phyloP scores from a whole-genome alignment of 2,888 invertebrate species.

The Drosophila emarginata region DNA sequence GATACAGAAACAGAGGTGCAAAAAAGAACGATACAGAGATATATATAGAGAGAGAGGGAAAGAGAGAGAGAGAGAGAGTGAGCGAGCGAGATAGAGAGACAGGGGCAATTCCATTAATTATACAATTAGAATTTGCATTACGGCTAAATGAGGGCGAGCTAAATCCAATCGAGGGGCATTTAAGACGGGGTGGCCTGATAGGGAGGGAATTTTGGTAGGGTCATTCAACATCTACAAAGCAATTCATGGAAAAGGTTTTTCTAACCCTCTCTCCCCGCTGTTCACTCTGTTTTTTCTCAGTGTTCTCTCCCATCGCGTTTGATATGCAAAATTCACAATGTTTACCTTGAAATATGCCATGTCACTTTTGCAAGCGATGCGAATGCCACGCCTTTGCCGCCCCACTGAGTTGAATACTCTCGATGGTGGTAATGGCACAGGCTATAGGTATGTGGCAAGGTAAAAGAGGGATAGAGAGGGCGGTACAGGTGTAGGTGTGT shows the following conservation, averaged over 20 bases:
- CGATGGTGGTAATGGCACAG: not conserved
- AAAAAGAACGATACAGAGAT: constrained; percentile 5
- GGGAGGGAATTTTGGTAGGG: not conserved
- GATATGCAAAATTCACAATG: constrained; percentile 58
- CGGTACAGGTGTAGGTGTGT: not conserved
- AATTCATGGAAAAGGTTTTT: constrained; percentile 49
- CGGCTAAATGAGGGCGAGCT: constrained; percentile 25
- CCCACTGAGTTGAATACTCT: constrained; percentile 12
- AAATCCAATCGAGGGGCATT: not conserved
- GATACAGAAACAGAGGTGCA: constrained; percentile 24
- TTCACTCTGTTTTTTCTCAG: constrained; percentile 1
- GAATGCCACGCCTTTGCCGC: constrained; percentile 35
- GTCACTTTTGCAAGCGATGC: constrained; percentile 53
- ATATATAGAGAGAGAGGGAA: constrained; percentile 16
- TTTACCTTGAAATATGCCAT: constrained; percentile 75
- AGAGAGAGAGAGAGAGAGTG: constrained; percentile 25
- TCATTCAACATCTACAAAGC: constrained; percentile 39
- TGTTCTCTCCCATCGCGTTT: constrained; percentile 30
- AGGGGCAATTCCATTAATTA: constrained; percentile 69
- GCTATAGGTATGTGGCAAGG: not conserved
- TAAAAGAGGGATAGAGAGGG: not conserved
- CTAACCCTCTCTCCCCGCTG: not conserved
- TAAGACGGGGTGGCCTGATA: not conserved
- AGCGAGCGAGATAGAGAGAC: constrained; percentile 11
- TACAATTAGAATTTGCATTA: constrained; percentile 67